Evolutionary conservation across 2,888 invertebrate species (phyloP).

Genomic region (Phyto melanocephala): DNA sequence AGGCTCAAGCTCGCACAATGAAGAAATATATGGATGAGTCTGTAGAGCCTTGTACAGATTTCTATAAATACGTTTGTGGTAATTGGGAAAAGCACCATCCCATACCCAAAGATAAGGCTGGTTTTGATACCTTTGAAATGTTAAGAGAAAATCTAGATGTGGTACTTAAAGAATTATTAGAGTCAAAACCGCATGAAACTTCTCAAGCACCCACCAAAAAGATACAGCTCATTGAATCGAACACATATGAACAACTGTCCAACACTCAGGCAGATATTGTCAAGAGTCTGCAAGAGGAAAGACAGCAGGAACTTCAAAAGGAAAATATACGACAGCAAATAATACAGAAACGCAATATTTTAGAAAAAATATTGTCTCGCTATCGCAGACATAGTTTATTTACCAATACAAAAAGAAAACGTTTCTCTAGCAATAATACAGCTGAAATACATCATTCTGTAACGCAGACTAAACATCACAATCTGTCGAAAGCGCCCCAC

Average conservation of each 20-base stretch:
- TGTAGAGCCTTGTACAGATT: conserved; percentile 89
- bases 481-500: neutral
- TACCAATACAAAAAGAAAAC: conserved; percentile 70
- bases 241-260: conserved; percentile 66
- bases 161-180: conserved; percentile 84
- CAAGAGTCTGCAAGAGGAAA: conserved; percentile 24
- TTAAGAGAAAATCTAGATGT: conserved; percentile 88
- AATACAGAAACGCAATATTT: conserved; percentile 69
- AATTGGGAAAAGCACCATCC: conserved; percentile 91
- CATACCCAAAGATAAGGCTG: conserved; percentile 92
- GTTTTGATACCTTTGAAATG: conserved; percentile 94
- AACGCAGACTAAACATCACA: neutral
- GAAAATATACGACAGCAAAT: conserved; percentile 70
- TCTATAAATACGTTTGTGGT: conserved; percentile 91
- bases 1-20: conserved; percentile 85
- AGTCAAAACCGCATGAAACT: conserved; percentile 74
- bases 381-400: conserved; percentile 70
- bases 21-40: conserved; percentile 86
- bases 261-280: conserved; percentile 68
- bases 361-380: conserved; percentile 71
- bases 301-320: conserved; percentile 62
- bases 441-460: neutral
- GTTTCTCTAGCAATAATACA: conserved; percentile 64
- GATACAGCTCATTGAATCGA: conserved; percentile 64
- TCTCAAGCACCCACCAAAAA: conserved; percentile 28